Conservation (phyloP, 2,888 invertebrate species). For the Drosophila stalkeri region DNA sequence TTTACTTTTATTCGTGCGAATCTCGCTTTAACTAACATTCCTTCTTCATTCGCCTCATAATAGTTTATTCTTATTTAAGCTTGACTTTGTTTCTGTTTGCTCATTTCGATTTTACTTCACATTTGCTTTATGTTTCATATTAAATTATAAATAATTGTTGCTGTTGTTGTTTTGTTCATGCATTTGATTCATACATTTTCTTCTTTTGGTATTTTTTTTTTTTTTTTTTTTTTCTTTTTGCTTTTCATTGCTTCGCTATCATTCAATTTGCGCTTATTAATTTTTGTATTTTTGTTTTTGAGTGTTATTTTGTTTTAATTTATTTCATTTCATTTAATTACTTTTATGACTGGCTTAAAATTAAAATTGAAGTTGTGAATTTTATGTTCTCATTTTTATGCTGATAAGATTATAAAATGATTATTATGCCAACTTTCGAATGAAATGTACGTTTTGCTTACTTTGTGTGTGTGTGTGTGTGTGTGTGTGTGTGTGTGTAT, state of each 20-base stretch:
- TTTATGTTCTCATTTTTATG: conserved; percentile 58
- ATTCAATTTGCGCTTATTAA: conserved; percentile 59
- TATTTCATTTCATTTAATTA: conserved; percentile 58
- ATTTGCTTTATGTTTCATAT: conserved; percentile 55
- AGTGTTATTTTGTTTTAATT: conserved; percentile 59
- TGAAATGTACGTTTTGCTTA: conserved; percentile 45
- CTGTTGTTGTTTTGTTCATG: conserved; percentile 43
- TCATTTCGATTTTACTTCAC: conserved; percentile 65
- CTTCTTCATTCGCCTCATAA: conserved; percentile 31
- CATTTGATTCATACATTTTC: conserved; percentile 51
- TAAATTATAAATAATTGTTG: conserved; percentile 73
- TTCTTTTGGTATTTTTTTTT: conserved; percentile 32
- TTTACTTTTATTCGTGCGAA: conserved; percentile 66
- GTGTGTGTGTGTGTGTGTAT: conserved; percentile 43
- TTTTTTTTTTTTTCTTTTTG: conserved; percentile 43
- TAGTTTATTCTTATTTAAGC: conserved; percentile 20
- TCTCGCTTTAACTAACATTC: conserved; percentile 69
- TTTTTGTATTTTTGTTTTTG: conserved; percentile 35
- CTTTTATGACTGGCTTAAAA: conserved; percentile 73
- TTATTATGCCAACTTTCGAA: conserved; percentile 63
- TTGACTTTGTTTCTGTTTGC: conserved; percentile 55
- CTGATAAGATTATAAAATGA: conserved; percentile 60
- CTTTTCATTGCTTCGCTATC: conserved; percentile 36
- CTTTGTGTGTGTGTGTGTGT: conserved; percentile 23
- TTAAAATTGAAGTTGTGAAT: conserved; percentile 75